Conservation (phyloP, 2,888 invertebrate species). For the Taphrorychus bicolor region DNA sequence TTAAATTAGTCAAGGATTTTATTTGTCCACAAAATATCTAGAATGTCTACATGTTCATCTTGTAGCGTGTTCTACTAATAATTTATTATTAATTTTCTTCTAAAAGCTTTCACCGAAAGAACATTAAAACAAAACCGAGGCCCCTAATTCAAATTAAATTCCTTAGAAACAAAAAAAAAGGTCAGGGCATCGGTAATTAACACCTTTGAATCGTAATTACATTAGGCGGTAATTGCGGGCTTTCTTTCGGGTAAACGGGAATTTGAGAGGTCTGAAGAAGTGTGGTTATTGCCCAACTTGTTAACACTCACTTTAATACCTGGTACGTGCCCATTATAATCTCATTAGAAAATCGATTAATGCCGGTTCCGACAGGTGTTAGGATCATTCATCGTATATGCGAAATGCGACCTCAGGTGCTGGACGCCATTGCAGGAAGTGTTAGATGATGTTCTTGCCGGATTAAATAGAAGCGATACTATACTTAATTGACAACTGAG, state of each 20-base stretch:
- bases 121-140: neutral
- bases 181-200: conserved; percentile 3
- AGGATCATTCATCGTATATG: neutral
- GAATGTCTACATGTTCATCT: no score
- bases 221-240: neutral
- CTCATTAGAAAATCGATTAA: conserved; percentile 11
- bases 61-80: no score
- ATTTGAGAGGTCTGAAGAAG: neutral
- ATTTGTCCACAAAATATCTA: no score
- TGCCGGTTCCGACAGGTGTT: neutral
- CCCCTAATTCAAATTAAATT: conserved; percentile 7
- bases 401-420: no score
- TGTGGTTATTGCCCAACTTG: conserved; percentile 7
- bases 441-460: no score
- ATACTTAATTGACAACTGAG: no score
- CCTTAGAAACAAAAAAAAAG: neutral
- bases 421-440: no score
- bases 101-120: neutral
- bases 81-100: no score
- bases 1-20: no score
- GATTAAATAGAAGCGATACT: no score
- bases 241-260: conserved; percentile 4
- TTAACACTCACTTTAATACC: conserved; percentile 8
- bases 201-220: conserved; percentile 2
- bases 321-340: conserved; percentile 1